phyloP scores from a whole-genome alignment of 2,888 invertebrate species.

The Drosophila prostipennis region DNA sequence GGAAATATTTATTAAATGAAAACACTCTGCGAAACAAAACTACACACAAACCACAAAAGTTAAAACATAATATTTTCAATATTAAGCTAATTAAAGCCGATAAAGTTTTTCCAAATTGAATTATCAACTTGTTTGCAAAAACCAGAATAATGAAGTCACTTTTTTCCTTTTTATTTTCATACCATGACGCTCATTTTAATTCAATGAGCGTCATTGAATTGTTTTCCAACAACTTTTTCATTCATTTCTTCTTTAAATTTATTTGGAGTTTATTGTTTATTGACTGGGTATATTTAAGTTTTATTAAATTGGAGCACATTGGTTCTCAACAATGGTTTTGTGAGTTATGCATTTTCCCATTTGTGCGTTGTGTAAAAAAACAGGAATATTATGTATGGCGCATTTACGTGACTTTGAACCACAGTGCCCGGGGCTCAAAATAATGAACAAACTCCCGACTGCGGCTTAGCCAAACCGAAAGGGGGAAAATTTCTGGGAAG shows the following conservation, averaged over 20 bases:
- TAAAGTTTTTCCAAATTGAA: background rate
- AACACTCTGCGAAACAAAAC: background rate
- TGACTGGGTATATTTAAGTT: background rate
- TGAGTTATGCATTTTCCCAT: background rate
- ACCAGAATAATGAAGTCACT: background rate
- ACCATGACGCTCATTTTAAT: background rate
- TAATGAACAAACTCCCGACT: slow-evolving; percentile 61
- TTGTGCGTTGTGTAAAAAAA: background rate
- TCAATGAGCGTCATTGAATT: slow-evolving; percentile 10
- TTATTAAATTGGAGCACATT: slow-evolving; percentile 5
- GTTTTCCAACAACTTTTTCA: slow-evolving; percentile 12
- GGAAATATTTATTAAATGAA: background rate
- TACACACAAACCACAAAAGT: too few relatives aligned
- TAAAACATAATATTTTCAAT: too few relatives aligned
- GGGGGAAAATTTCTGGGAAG: slow-evolving; percentile 1
- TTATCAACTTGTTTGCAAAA: background rate
- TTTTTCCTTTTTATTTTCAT: too few relatives aligned
- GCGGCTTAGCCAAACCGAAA: slow-evolving; percentile 20
- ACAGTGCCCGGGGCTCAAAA: slow-evolving; percentile 56
- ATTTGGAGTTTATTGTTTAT: background rate
- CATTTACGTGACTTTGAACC: slow-evolving; percentile 30
- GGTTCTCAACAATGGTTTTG: background rate
- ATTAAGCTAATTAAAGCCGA: background rate
- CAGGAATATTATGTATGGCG: background rate
- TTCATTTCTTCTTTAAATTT: background rate